Evolutionary conservation across 2,797 vertebrate genomes (phyloP).

Genomic region (Schizothorax lantsangensis): DNA sequence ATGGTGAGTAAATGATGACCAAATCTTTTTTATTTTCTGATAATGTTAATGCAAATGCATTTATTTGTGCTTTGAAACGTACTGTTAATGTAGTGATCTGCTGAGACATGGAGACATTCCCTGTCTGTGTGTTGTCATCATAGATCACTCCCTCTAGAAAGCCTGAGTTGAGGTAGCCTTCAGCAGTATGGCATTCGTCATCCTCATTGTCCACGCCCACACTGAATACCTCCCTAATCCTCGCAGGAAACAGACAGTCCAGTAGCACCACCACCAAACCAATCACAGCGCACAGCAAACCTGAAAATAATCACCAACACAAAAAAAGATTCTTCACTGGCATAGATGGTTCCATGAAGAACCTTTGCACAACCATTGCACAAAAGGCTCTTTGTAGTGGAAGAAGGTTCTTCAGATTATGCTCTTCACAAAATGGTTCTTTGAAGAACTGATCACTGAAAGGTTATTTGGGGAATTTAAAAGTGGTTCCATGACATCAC

Average conservation of each 20-base stretch:
- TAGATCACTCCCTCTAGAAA: slow-evolving; percentile 73
- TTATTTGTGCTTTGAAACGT: neutral
- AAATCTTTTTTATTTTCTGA: neutral
- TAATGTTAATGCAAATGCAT: neutral
- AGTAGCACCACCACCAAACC: slow-evolving; percentile 82
- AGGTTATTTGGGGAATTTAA: neutral
- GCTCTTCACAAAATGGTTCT: neutral
- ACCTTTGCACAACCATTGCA: neutral
- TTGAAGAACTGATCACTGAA: neutral
- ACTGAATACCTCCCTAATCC: slow-evolving; percentile 86
- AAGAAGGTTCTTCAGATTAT: neutral
- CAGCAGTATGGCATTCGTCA: slow-evolving; percentile 62
- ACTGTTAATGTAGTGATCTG: slow-evolving; percentile 54
- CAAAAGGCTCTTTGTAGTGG: neutral
- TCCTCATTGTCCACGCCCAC: slow-evolving; percentile 72
- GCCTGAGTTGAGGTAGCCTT: slow-evolving; percentile 74
- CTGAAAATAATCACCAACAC: slow-evolving; percentile 70
- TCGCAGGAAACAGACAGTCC: slow-evolving; percentile 75
- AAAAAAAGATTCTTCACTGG: neutral
- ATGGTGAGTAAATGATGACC: neutral
- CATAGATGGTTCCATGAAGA: neutral
- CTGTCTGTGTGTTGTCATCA: slow-evolving; percentile 55
- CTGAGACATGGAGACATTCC: slow-evolving; percentile 39
- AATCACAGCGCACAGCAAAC: slow-evolving; percentile 85
- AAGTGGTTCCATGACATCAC: neutral